Base-by-base conservation (phyloP, 2,113 vertebrate species). In the Stigmatopora argus region DNA sequence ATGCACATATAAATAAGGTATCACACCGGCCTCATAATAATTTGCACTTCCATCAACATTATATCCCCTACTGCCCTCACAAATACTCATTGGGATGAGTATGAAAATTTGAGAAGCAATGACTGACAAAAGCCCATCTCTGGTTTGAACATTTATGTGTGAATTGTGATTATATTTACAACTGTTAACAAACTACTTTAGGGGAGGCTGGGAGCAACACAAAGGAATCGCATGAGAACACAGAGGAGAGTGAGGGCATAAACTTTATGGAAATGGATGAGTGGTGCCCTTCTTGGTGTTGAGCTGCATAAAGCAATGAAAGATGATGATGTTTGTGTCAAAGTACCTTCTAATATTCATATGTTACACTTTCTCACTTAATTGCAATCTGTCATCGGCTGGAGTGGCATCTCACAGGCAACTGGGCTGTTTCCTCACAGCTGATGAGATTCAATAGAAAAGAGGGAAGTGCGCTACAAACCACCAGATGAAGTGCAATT, bases 301-400 rank as follows among this genome's bases (percentile, higher is more conserved):
- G 75, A 74, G 71, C 79, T 77, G 68, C 82, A 88, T 85, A 86
- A 85, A 86, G 78, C 74, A 84, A 82, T 83, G 83, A 89, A 85
- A 80, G 75, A 73, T 75, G 73, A 85, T 86, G 69, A 86, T 86
- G 88, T 89, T 88, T 85, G 80, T 83, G 87, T 82, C 78, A 80
- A 73, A 72, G 69, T 71, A 86, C 82, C 78, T 86, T 88, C 81
- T 84, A 86, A 84, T 89, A 86, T 87, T 84, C 83, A 79, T 82
- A 87, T 67, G 76, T 89, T 88, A 86, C 75, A 75, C 86, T 87
- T 86, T 84, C 82, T 64, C 81, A 87, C 77, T 84, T 88, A 88
- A 89, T 86, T 87, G 86, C 87, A 88, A 89, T 86, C 83, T 87
- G 89, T 90, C 90, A 85, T 87, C 83, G 80, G 71, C 72, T 58